Evolutionary conservation across 2,113 vertebrate species (phyloP).

Genomic region (Heterocephalus glaber): DNA sequence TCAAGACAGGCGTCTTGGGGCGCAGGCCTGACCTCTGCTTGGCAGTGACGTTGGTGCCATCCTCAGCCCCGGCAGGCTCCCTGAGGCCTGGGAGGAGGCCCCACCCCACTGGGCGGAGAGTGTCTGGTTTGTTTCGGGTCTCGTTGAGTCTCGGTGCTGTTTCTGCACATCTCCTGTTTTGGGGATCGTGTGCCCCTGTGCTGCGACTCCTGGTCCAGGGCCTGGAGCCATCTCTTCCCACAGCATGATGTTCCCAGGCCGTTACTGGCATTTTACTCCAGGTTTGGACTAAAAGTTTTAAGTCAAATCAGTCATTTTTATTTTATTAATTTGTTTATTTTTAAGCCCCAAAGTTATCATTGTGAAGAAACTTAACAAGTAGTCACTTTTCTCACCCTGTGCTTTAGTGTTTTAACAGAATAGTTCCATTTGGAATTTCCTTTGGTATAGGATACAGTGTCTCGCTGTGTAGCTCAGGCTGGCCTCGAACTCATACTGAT

Average conservation of each 20-base stretch:
- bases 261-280: neutral
- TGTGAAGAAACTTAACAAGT: neutral
- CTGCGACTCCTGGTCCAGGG: neutral
- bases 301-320: neutral
- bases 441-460: neutral
- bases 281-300: neutral
- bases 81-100: neutral
- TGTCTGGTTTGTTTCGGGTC: neutral
- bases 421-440: neutral
- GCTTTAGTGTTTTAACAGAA: neutral
- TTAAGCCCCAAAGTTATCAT: neutral
- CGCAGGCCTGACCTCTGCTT: too few species aligned
- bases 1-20: too few species aligned
- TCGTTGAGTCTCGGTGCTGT: neutral
- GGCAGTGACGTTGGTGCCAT: too few species aligned
- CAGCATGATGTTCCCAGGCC: neutral
- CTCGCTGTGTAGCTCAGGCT: neutral
- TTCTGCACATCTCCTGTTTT: neutral
- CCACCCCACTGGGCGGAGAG: neutral
- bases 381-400: neutral
- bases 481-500: neutral
- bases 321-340: neutral
- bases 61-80: too few species aligned
- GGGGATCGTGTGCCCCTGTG: neutral
- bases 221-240: neutral